A percentile compares a stretch with the other conserved stretches of the same genome.
phyloP scores from a whole-genome alignment of 2,797 vertebrate genomes.

The Pteronotus mesoamericanus region DNA sequence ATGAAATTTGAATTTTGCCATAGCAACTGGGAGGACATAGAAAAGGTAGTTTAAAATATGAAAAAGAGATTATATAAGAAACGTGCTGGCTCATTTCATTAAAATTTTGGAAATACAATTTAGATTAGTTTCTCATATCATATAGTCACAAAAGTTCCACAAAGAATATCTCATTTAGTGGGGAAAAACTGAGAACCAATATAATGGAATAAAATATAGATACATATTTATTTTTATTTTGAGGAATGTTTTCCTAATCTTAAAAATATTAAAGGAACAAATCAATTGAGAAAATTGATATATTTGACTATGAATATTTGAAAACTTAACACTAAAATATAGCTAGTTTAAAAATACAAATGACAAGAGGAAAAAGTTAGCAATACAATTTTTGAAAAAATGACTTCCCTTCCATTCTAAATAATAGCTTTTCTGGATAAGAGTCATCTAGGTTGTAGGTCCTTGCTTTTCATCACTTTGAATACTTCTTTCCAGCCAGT shows the following conservation, averaged over 20 bases:
- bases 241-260: not conserved
- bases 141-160: not conserved
- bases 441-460: too few species aligned
- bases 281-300: not conserved
- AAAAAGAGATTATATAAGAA: not conserved
- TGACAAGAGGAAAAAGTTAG: not conserved
- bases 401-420: too few species aligned
- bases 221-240: not conserved
- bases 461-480: too few species aligned
- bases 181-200: not conserved
- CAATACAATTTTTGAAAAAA: not conserved
- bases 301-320: not conserved
- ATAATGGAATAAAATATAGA: not conserved
- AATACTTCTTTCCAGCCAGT: too few species aligned
- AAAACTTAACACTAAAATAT: not conserved
- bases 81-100: not conserved
- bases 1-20: not conserved
- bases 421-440: too few species aligned
- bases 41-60: not conserved
- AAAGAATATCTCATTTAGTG: not conserved
- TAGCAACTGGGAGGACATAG: not conserved
- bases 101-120: not conserved
- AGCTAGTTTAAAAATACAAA: conserved; percentile 25
- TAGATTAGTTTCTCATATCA: not conserved
- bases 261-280: not conserved